phyloP scores from a whole-genome alignment of 1,140 invertebrate species.

The Lordiphosa clarofinis region DNA sequence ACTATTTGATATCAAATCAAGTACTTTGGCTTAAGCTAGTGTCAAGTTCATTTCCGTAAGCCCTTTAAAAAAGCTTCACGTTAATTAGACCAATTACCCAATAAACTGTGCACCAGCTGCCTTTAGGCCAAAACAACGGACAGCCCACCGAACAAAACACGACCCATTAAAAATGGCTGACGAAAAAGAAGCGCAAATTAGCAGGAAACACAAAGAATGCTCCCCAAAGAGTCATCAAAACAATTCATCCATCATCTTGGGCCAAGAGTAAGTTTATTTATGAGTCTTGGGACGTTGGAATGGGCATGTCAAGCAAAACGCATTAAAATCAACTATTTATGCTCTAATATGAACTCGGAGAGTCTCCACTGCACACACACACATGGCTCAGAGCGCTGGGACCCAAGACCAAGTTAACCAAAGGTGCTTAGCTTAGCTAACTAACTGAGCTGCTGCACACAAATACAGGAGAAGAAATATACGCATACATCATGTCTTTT shows the following conservation, averaged over 20 bases:
- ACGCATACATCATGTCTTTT: too few relatives aligned
- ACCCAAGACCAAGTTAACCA: too few relatives aligned
- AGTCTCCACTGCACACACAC: too few relatives aligned
- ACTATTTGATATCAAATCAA: constrained; percentile 48
- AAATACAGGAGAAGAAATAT: too few relatives aligned
- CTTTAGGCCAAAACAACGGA: constrained; percentile 6
- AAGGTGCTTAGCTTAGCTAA: too few relatives aligned
- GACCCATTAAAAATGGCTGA: constrained; percentile 8
- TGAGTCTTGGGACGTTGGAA: constrained; percentile 7
- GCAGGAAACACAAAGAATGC: constrained; percentile 22
- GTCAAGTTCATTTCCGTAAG: constrained; percentile 20
- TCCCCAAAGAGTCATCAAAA: constrained; percentile 61
- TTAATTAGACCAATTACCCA: constrained; percentile 55
- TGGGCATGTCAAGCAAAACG: not conserved
- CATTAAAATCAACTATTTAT: constrained; percentile 5
- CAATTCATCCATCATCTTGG: constrained; percentile 72
- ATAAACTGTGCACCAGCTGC: constrained; percentile 33
- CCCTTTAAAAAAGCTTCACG: constrained; percentile 28
- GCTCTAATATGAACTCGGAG: too few relatives aligned
- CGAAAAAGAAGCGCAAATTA: constrained; percentile 8
- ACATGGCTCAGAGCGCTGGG: too few relatives aligned
- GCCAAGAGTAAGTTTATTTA: constrained; percentile 42
- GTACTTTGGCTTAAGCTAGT: constrained; percentile 23
- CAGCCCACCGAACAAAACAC: not conserved
- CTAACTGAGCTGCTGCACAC: too few relatives aligned